Conservation (phyloP, 2,888 invertebrate species). For the Geotrupes spiniger region DNA sequence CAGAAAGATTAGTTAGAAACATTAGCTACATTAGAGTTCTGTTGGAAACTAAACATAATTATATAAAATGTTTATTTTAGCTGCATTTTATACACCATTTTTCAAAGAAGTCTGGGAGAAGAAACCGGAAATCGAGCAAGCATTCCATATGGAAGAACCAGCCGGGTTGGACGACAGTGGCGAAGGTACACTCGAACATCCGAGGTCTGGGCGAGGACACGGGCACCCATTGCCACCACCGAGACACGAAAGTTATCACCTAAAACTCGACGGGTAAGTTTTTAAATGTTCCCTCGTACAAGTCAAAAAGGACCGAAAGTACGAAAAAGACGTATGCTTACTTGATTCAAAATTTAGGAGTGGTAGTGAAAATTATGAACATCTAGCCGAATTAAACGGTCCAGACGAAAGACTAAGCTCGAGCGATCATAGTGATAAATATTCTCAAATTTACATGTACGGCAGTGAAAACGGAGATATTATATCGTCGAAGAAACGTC, state of each 20-base stretch:
- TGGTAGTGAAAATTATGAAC: conserved; percentile 66
- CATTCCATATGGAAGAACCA: conserved; percentile 82
- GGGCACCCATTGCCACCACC: conserved; percentile 65
- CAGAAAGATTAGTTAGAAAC: too few species aligned
- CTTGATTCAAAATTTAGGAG: conserved; percentile 46
- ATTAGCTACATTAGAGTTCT: too few species aligned
- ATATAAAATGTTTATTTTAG: conserved; percentile 56
- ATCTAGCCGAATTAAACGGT: conserved; percentile 59
- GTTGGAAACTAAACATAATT: too few species aligned
- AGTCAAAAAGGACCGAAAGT: neutral
- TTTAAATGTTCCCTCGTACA: neutral
- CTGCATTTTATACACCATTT: conserved; percentile 92
- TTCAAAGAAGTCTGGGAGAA: conserved; percentile 96
- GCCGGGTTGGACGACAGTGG: conserved; percentile 60
- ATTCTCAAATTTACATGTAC: conserved; percentile 61
- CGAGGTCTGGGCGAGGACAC: conserved; percentile 58
- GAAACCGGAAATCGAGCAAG: conserved; percentile 91
- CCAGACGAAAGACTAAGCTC: conserved; percentile 58
- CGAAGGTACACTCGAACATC: conserved; percentile 70
- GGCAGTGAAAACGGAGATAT: conserved; percentile 57
- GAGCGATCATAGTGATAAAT: conserved; percentile 68
- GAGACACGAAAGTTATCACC: conserved; percentile 74
- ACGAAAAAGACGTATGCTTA: neutral
- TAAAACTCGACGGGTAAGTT: conserved; percentile 59
- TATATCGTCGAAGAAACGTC: conserved; percentile 36